Percentiles rank a stretch among this genome's conserved stretches.
These are phyloP conservation scores for Ammodytes marinus DNA, from an alignment of 2,113 vertebrate species.

Conservation along the genomic window DNA sequence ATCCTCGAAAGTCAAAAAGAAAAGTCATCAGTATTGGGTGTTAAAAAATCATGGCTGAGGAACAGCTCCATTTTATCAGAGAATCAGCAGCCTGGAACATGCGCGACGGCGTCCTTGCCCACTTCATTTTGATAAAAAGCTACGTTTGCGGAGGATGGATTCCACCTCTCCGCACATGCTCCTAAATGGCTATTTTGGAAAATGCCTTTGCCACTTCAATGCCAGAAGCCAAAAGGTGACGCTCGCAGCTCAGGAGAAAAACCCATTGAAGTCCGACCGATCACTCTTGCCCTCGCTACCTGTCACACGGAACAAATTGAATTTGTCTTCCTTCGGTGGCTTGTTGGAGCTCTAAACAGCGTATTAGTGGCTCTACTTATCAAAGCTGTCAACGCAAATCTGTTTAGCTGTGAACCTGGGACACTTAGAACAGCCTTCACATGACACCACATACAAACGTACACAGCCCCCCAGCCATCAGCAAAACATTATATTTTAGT, in stretches of 20 bases:
- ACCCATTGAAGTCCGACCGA: slow-evolving; percentile 71
- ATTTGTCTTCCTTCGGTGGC: slow-evolving; percentile 84
- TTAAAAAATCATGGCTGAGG: slow-evolving; percentile 30
- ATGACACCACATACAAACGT: slow-evolving; percentile 55
- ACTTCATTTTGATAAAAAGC: slow-evolving; percentile 71
- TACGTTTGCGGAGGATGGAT: slow-evolving; percentile 67
- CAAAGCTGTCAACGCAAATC: slow-evolving; percentile 84
- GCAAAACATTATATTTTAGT: slow-evolving; percentile 8
- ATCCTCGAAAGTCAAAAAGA: slow-evolving; percentile 14
- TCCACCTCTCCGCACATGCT: slow-evolving; percentile 57
- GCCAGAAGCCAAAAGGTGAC: slow-evolving; percentile 80
- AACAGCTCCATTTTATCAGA: slow-evolving; percentile 30
- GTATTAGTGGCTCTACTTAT: slow-evolving; percentile 85
- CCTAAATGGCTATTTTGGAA: slow-evolving; percentile 76
- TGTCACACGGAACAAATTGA: slow-evolving; percentile 87
- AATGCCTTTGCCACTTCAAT: slow-evolving; percentile 71
- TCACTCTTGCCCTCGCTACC: slow-evolving; percentile 78
- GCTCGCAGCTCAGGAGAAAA: slow-evolving; percentile 66
- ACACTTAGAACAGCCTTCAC: slow-evolving; percentile 57
- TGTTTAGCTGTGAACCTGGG: slow-evolving; percentile 73
- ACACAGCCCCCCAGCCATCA: neutral
- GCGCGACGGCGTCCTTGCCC: slow-evolving; percentile 44
- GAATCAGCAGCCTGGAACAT: slow-evolving; percentile 46
- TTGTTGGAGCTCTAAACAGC: slow-evolving; percentile 83
- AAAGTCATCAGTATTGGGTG: slow-evolving; percentile 39